Conservation (phyloP, 2,113 vertebrate genomes). For the Phyllostomus hastatus region DNA sequence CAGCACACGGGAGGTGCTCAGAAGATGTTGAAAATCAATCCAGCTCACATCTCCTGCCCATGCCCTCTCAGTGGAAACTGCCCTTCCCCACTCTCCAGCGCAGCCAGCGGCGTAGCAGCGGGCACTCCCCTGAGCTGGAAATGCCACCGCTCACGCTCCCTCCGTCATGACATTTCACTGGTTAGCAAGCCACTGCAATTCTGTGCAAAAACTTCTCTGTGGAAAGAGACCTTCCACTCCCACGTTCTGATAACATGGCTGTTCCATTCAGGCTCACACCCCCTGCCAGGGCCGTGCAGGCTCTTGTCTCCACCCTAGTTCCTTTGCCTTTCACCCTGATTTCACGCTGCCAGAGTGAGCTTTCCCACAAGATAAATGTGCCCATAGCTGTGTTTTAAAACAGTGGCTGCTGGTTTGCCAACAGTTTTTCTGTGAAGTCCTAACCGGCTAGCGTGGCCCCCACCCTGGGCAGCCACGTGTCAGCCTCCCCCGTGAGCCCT, state of each 20-base stretch:
- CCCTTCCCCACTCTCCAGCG: neutral
- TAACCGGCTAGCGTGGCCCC: neutral
- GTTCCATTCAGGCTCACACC: neutral
- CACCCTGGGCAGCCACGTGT: neutral
- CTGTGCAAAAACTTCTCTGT: neutral
- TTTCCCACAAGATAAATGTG: neutral
- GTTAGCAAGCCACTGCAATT: neutral
- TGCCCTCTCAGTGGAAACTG: neutral
- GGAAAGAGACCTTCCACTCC: neutral
- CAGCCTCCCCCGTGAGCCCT: neutral
- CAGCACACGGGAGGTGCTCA: neutral
- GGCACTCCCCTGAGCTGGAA: neutral
- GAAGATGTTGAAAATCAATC: neutral
- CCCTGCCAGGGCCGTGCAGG: neutral
- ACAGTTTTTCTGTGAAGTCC: neutral
- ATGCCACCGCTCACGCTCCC: neutral
- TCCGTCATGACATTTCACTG: neutral
- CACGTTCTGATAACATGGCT: accelerated
- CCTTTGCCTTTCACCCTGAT: neutral
- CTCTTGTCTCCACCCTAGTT: neutral
- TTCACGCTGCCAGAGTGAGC: neutral
- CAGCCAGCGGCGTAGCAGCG: neutral
- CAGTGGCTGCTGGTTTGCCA: neutral
- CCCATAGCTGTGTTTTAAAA: neutral
- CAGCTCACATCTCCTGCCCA: neutral